A percentile compares a stretch with the other conserved stretches of the same genome.
Conservation (phyloP, 2,888 invertebrate species). For the Xiphydria camelus region DNA sequence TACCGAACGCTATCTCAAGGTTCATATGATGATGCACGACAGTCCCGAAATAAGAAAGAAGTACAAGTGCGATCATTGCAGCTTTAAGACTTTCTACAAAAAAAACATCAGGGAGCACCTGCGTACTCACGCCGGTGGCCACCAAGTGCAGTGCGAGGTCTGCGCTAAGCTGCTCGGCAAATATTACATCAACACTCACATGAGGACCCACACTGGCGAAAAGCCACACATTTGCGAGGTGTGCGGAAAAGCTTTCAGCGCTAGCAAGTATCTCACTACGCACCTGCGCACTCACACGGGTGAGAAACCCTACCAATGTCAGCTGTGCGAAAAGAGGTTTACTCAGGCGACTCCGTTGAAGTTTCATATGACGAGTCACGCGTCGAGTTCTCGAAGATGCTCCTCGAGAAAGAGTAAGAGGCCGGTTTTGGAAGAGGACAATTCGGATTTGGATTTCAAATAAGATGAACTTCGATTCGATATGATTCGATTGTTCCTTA, state of each 20-base stretch:
- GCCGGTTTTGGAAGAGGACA: no score
- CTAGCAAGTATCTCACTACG: neutral
- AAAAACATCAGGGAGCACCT: constrained; percentile 9
- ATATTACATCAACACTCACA: neutral
- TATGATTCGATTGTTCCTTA: no score
- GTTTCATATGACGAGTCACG: no score
- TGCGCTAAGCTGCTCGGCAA: neutral
- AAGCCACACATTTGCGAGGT: neutral
- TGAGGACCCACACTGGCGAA: neutral
- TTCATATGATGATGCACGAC: no score
- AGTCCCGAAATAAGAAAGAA: neutral
- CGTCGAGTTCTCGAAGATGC: no score
- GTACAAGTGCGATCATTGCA: constrained; percentile 17
- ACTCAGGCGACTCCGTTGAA: constrained; percentile 59
- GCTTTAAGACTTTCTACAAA: constrained; percentile 10
- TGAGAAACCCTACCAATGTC: constrained; percentile 48
- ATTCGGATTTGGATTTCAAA: no score
- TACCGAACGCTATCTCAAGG: no score
- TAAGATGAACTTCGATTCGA: no score
- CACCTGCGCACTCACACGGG: no score
- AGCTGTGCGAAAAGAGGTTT: constrained; percentile 60
- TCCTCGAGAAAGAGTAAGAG: no score
- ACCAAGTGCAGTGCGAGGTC: neutral
- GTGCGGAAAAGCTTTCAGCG: constrained; percentile 1
- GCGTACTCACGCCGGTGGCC: neutral